Evolutionary conservation across 2,797 vertebrate species (phyloP).

Genomic region (Rhinatrema bivittatum): DNA sequence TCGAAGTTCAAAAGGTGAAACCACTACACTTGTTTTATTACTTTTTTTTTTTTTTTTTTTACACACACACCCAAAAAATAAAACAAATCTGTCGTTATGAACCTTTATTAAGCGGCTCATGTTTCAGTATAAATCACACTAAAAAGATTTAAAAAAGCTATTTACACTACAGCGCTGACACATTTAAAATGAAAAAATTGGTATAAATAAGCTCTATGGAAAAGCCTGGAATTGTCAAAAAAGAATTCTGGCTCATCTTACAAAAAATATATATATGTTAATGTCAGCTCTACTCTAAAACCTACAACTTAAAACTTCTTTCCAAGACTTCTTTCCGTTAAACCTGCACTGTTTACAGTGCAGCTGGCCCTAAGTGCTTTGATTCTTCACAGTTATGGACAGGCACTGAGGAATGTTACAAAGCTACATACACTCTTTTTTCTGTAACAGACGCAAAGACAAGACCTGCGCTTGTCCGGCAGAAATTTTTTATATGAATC

Average conservation of each 20-base stretch:
- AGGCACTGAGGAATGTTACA: constrained; percentile 88
- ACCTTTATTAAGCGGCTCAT: constrained; percentile 96
- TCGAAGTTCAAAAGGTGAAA: too few relatives aligned
- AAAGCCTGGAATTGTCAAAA: constrained; percentile 79
- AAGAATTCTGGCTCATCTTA: constrained; percentile 86
- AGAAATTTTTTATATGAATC: constrained; percentile 60
- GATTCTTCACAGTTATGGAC: constrained; percentile 80
- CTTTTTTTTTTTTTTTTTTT: too few relatives aligned
- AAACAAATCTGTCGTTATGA: constrained; percentile 72
- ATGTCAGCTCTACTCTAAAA: constrained; percentile 84
- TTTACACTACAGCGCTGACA: constrained; percentile 97
- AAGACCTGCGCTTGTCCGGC: constrained; percentile 54
- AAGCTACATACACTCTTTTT: constrained; percentile 76
- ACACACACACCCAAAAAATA: constrained; percentile 53
- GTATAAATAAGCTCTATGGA: constrained; percentile 94
- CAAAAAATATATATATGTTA: constrained; percentile 84
- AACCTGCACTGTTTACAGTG: constrained; percentile 74
- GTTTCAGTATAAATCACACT: constrained; percentile 98
- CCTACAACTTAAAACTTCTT: constrained; percentile 72
- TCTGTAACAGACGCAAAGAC: constrained; percentile 63
- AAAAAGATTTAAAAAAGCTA: constrained; percentile 86
- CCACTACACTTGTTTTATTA: too few relatives aligned
- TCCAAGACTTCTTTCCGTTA: constrained; percentile 74
- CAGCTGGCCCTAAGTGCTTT: constrained; percentile 80
- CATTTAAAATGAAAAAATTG: constrained; percentile 80